These are phyloP conservation scores for Lepetodrilus schrolli DNA, from an alignment of 2,888 invertebrate species.

Conservation along the genomic window DNA sequence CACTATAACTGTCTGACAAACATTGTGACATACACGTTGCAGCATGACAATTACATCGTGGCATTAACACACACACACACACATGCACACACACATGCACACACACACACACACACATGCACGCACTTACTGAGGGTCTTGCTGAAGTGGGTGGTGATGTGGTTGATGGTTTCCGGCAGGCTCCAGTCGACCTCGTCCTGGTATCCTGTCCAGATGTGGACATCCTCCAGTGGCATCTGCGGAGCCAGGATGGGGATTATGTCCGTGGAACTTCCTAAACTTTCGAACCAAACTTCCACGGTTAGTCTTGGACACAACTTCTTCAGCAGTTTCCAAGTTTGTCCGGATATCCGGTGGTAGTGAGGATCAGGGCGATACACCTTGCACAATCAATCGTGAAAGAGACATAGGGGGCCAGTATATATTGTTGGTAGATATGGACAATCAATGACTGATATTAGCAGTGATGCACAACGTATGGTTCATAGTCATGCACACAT, in stretches of 20 bases:
- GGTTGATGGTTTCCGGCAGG: slow-evolving; percentile 50
- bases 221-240: slow-evolving; percentile 56
- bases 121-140: slow-evolving; percentile 50
- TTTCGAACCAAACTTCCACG: slow-evolving; percentile 63
- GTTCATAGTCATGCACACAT: no score
- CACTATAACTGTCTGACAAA: no score
- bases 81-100: background rate
- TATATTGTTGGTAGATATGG: no score
- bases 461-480: no score
- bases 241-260: slow-evolving; percentile 53
- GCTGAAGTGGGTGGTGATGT: slow-evolving; percentile 47
- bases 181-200: slow-evolving; percentile 61
- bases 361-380: slow-evolving; percentile 64
- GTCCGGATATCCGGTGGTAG: slow-evolving; percentile 54
- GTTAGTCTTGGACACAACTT: slow-evolving; percentile 54
- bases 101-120: background rate
- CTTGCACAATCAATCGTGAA: no score
- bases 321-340: slow-evolving; percentile 51
- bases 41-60: no score
- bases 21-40: no score
- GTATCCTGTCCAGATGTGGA: slow-evolving; percentile 68
- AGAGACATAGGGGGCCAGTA: no score
- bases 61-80: no score
- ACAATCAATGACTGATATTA: no score
- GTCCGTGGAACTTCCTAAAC: slow-evolving; percentile 51